Conservation (phyloP, 2,888 invertebrate genomes). For the Caenorhabditis sp. region DNA sequence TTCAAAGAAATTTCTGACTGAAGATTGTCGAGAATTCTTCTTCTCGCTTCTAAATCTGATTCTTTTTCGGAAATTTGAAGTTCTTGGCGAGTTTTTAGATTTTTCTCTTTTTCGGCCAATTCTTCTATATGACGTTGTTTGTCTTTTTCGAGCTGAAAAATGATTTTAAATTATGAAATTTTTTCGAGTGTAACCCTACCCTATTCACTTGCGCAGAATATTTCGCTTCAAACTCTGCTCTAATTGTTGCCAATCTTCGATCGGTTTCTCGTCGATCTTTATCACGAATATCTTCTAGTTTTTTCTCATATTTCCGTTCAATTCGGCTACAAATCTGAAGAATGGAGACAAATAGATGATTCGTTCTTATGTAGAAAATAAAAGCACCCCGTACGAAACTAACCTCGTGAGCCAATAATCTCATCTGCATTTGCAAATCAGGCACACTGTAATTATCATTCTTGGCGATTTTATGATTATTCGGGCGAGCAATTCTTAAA, state of each 20-base stretch:
- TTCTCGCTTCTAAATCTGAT: slow-evolving; percentile 22
- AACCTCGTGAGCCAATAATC: slow-evolving; percentile 42
- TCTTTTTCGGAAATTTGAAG: slow-evolving; percentile 28
- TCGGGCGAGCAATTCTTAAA: slow-evolving; percentile 28
- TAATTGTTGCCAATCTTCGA: slow-evolving; percentile 28
- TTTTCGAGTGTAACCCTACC: not conserved
- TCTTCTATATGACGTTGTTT: slow-evolving; percentile 22
- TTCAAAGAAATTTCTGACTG: slow-evolving; percentile 32
- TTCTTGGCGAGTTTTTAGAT: slow-evolving; percentile 29
- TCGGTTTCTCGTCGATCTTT: slow-evolving; percentile 37
- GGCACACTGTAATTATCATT: not conserved
- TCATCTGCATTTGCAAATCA: slow-evolving; percentile 34
- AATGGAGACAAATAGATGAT: not conserved
- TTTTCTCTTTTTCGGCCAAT: slow-evolving; percentile 33
- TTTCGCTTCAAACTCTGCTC: slow-evolving; percentile 31
- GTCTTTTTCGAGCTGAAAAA: slow-evolving; percentile 37
- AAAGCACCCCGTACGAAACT: not conserved
- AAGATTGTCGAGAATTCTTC: slow-evolving; percentile 33
- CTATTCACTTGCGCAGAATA: slow-evolving; percentile 25
- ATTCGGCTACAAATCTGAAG: slow-evolving; percentile 20
- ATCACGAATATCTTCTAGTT: slow-evolving; percentile 31
- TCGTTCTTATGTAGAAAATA: too few species aligned
- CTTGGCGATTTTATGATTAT: slow-evolving; percentile 32
- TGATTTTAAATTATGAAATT: not conserved
- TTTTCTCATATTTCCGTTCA: slow-evolving; percentile 37